A percentile compares a stretch with the other conserved stretches of the same genome.
These are phyloP conservation scores for Cynopterus brachyotis DNA, from an alignment of 2,113 vertebrate species.

Conservation along the genomic window DNA sequence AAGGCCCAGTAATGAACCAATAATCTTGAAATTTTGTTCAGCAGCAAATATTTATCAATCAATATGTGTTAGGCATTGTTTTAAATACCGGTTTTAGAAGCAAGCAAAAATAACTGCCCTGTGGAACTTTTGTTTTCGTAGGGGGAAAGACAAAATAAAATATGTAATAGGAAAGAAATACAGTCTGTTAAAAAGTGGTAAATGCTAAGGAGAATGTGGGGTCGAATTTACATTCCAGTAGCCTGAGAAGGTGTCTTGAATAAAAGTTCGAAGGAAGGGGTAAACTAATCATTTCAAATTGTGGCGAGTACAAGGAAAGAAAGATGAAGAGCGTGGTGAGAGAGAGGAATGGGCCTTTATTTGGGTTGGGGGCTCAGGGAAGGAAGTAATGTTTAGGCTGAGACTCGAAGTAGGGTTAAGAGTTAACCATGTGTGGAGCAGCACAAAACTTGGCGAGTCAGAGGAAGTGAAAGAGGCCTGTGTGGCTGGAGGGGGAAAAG, in stretches of 20 bases:
- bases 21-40: background rate
- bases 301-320: background rate
- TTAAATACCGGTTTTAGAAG: background rate
- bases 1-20: background rate
- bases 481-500: background rate
- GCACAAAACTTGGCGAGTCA: background rate
- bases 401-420: background rate
- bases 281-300: slow-evolving; percentile 12
- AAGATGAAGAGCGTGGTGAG: background rate
- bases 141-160: background rate
- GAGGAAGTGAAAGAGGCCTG: slow-evolving; percentile 75
- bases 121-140: background rate
- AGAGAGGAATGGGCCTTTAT: background rate
- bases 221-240: background rate
- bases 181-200: background rate
- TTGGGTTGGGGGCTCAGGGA: slow-evolving; percentile 15
- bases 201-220: background rate
- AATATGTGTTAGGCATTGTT: background rate
- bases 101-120: background rate
- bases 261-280: slow-evolving; percentile 35
- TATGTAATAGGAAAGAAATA: background rate
- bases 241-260: background rate
- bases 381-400: slow-evolving; percentile 2
- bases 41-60: background rate
- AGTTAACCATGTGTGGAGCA: slow-evolving; percentile 55